phyloP scores from a whole-genome alignment of 2,113 vertebrate genomes.

The Geococcyx californianus region DNA sequence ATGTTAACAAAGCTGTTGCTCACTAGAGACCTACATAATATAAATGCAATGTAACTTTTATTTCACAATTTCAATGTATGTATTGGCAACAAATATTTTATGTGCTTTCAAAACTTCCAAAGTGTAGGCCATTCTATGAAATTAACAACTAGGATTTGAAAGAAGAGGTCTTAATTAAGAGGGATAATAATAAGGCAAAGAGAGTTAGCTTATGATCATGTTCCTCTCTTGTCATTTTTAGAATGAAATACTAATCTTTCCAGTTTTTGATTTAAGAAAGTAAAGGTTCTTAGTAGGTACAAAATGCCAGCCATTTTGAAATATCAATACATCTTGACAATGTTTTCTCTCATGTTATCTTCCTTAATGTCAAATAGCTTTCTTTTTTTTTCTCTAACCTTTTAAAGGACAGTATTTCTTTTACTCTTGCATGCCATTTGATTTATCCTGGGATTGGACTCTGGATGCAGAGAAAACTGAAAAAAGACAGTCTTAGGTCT shows the following conservation, averaged over 20 bases:
- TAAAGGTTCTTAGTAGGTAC: background rate
- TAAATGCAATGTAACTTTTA: background rate
- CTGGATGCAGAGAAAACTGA: background rate
- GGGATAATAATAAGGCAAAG: background rate
- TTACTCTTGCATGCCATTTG: background rate
- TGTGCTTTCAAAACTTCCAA: background rate
- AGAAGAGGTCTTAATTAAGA: background rate
- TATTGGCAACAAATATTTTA: background rate
- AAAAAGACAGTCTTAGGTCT: rapidly evolving
- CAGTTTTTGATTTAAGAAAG: background rate
- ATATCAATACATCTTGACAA: background rate
- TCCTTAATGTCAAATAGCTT: background rate
- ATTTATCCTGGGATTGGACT: background rate
- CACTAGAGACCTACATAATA: background rate
- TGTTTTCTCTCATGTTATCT: background rate
- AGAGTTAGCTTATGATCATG: background rate
- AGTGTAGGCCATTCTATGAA: background rate
- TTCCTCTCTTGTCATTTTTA: background rate
- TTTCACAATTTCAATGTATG: background rate
- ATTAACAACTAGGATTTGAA: background rate
- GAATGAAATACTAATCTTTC: background rate
- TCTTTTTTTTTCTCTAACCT: background rate
- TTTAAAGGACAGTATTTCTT: background rate
- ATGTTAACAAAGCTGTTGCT: background rate
- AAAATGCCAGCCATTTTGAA: background rate